Percentiles rank a stretch among this genome's conserved stretches.
phyloP scores from a whole-genome alignment of 1,140 invertebrate species.

The Saxidomus purpurata region DNA sequence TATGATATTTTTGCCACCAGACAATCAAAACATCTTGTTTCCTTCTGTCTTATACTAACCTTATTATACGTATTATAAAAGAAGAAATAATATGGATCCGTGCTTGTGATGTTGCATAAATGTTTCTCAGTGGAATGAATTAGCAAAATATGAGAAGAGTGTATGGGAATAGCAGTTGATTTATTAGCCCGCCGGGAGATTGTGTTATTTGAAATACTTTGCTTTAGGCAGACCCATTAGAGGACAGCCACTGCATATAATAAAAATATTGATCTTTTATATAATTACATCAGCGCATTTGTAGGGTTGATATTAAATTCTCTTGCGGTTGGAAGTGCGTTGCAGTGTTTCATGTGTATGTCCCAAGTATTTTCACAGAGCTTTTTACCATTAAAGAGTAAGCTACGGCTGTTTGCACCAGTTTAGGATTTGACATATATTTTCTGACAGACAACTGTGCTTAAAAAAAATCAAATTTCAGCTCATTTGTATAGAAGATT shows the following conservation, averaged over 20 bases:
- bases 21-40: neutral
- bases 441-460: no score
- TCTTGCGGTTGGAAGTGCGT: no score
- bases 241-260: neutral
- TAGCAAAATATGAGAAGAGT: neutral
- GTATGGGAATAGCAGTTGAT: neutral
- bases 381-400: no score
- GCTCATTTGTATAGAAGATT: no score
- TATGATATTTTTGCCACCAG: no score
- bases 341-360: no score
- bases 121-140: neutral
- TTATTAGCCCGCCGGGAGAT: neutral
- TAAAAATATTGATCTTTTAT: neutral
- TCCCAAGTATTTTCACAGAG: no score
- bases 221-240: neutral
- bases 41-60: neutral
- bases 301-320: no score
- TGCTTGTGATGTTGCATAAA: neutral
- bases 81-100: neutral
- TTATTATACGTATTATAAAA: neutral
- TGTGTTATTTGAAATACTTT: neutral
- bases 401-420: no score
- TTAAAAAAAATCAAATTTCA: no score
- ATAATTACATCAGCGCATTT: no score
- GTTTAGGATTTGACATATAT: no score